A percentile compares a stretch with the other conserved stretches of the same genome.
phyloP scores from a whole-genome alignment of 1,140 invertebrate genomes.

The Drosophila nigromelanica region DNA sequence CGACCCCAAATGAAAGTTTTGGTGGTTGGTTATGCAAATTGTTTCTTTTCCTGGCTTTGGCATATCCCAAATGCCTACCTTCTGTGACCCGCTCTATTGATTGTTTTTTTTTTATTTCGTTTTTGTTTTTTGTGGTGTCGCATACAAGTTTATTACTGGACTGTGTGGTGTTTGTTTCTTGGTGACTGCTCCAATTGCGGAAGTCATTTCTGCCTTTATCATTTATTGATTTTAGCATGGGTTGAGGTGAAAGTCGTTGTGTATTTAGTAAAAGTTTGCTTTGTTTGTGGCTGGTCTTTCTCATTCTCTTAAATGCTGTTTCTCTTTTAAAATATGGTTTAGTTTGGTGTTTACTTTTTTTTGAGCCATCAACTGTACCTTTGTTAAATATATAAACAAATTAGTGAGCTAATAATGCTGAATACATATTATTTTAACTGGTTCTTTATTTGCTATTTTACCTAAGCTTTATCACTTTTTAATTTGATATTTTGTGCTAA shows the following conservation, averaged over 20 bases:
- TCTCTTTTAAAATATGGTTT: background rate
- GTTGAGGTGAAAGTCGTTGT: slow-evolving; percentile 4
- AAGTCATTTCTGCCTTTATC: slow-evolving; percentile 27
- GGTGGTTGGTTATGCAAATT: slow-evolving; percentile 47
- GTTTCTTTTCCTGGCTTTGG: slow-evolving; percentile 20
- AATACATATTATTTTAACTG: too few species aligned
- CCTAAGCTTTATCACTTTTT: too few species aligned
- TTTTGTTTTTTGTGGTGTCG: background rate
- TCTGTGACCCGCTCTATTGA: slow-evolving; percentile 11
- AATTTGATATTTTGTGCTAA: background rate
- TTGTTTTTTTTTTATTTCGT: slow-evolving; percentile 4
- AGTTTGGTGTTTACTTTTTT: background rate
- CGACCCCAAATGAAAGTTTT: slow-evolving; percentile 9
- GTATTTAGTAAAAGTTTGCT: background rate
- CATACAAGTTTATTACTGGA: slow-evolving; percentile 3
- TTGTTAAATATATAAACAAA: too few species aligned
- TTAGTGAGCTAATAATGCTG: too few species aligned
- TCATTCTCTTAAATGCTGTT: background rate
- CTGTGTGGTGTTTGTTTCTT: background rate
- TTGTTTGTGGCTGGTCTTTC: background rate
- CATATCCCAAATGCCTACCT: slow-evolving; percentile 10
- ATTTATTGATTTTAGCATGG: slow-evolving; percentile 33
- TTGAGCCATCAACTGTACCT: too few species aligned
- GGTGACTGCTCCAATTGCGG: slow-evolving; percentile 20
- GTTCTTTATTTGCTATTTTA: too few species aligned